Conservation (phyloP, 2,797 vertebrate species). For the Todus mexicanus region DNA sequence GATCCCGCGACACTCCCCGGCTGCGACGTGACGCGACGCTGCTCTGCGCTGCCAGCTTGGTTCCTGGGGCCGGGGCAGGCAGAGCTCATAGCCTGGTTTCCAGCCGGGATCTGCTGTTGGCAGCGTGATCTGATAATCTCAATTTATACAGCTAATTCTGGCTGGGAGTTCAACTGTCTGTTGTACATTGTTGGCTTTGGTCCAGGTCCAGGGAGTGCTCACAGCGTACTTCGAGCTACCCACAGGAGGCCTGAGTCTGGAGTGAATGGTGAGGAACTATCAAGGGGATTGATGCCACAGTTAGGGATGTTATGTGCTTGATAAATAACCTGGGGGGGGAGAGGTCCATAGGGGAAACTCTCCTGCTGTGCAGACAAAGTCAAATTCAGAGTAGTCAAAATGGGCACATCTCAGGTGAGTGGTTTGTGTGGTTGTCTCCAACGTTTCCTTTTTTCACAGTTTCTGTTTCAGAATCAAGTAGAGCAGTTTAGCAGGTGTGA, state of each 20-base stretch:
- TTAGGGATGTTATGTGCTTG: not conserved
- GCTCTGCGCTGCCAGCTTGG: too few relatives aligned
- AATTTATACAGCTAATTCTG: too few relatives aligned
- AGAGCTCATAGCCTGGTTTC: too few relatives aligned
- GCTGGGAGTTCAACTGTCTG: too few relatives aligned
- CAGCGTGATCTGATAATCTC: too few relatives aligned
- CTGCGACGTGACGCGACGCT: too few relatives aligned
- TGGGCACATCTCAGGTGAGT: not conserved
- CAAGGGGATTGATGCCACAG: not conserved
- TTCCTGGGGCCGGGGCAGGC: too few relatives aligned
- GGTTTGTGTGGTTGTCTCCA: not conserved
- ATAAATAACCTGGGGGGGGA: not conserved
- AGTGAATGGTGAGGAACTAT: accelerated
- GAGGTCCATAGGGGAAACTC: not conserved
- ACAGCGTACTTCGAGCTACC: not conserved
- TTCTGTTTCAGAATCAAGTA: not conserved
- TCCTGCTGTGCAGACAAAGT: not conserved
- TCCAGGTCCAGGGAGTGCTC: accelerated
- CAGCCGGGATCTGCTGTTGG: too few relatives aligned
- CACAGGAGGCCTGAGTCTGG: not conserved
- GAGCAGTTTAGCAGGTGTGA: not conserved
- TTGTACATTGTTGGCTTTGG: not conserved
- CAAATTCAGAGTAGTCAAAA: not conserved
- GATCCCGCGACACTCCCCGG: too few relatives aligned
- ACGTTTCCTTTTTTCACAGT: not conserved